Evolutionary conservation across 1,140 invertebrate species (phyloP), one percentile per base, ranked within the genome.

Genomic region (Myzus persicae): DNA sequence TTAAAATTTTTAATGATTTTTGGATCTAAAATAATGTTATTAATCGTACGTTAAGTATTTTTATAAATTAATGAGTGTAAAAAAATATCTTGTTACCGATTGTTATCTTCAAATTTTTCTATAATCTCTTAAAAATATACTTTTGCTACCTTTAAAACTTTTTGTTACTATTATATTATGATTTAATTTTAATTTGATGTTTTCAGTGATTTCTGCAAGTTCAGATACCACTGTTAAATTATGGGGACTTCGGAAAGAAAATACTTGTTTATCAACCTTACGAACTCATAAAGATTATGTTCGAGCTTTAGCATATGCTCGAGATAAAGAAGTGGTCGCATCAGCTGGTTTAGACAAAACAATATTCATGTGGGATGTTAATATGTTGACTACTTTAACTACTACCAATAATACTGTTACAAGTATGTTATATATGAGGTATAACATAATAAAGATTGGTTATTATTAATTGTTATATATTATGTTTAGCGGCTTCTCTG

Each of bases 151-250:
- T 36, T 87, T n/a, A 20, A 4, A 14, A 36, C 20, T 48, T 20
- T 48, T n/a, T 18, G 36, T 20, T 88, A 20, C 36, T 48, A 87
- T 24, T 94, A 76, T 87, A 51, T 26, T 87, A 93, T 94, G 26
- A 14, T 31, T 82, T 40, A 36, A n/a, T 40, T 38, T 51, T 31
- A 90, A 54, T 90, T 94, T 89, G 94, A 93, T 94, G 94, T 95
- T 96, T 96, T 93, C 95, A 99, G 98, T 99, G 94, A 99, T 99
- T 95, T 99, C 99, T 93, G 99, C 99, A 7, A 99, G 99, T 95
- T 99, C 98, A 94, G 99, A 99, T 95, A 99, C 99, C 81, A 99
- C 99, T 67, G 99, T 99, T 0, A 99, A 99, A 96, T 98, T 99
- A 91, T 99, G 99, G 99, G 99, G 99, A 96, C 98, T 99, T 31